Evolutionary conservation across 2,113 vertebrate genomes (phyloP).

Genomic region (Daphoenositta chrysoptera): DNA sequence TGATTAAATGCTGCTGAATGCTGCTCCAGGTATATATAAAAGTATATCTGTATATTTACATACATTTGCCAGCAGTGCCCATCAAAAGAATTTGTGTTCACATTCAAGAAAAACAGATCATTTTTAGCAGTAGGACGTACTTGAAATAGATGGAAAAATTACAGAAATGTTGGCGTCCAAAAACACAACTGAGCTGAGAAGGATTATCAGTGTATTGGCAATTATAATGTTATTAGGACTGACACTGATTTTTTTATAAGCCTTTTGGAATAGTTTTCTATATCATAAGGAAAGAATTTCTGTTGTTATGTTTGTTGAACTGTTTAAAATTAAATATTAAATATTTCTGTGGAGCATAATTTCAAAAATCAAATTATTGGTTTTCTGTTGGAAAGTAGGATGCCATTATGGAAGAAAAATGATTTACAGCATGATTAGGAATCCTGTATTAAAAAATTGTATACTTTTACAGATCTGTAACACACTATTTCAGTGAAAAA

Average conservation of each 20-base stretch:
- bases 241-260: background rate
- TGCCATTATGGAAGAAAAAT: background rate
- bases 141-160: background rate
- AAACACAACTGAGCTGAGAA: background rate
- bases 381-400: background rate
- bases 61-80: background rate
- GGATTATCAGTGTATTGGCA: background rate
- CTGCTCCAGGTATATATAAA: background rate
- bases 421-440: background rate
- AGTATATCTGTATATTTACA: background rate
- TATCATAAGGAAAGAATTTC: background rate
- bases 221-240: background rate
- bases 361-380: background rate
- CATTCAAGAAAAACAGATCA: background rate
- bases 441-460: background rate
- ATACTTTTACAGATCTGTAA: constrained; percentile 67
- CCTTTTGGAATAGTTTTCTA: background rate
- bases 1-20: background rate
- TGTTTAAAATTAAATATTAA: background rate
- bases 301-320: background rate
- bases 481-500: constrained; percentile 74
- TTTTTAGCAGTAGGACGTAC: background rate
- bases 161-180: background rate
- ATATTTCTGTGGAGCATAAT: background rate
- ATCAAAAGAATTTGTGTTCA: background rate